Percentiles rank a stretch among this genome's conserved stretches.
Evolutionary conservation across 2,797 vertebrate species (phyloP).

Genomic region (Cirrhinus molitorella): DNA sequence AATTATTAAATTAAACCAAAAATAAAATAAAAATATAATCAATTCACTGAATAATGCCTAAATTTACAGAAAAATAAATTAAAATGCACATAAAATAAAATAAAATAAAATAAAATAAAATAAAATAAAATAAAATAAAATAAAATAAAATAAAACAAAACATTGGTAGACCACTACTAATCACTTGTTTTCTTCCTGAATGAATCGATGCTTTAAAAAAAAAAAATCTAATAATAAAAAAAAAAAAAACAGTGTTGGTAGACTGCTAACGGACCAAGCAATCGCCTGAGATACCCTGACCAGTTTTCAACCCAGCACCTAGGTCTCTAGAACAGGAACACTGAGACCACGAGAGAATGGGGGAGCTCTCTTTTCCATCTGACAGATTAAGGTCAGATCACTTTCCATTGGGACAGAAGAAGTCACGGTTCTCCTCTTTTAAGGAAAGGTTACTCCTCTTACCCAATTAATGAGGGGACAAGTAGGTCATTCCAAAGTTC

Average conservation of each 20-base stretch:
- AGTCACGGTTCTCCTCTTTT: conserved; percentile 60
- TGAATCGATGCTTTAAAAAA: too few relatives aligned
- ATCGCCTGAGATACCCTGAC: conserved; percentile 32
- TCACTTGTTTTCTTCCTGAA: too few relatives aligned
- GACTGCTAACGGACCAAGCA: not conserved
- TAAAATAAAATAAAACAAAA: too few relatives aligned
- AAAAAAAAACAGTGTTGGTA: too few relatives aligned
- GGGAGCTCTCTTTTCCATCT: conserved; percentile 56
- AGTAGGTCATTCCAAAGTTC: conserved; percentile 62
- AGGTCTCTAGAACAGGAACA: conserved; percentile 54
- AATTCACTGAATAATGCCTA: not conserved
- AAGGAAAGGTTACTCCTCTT: conserved; percentile 62
- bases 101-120: too few relatives aligned
- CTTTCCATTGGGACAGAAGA: conserved; percentile 62
- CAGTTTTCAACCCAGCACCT: conserved; percentile 59
- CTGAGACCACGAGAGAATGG: conserved; percentile 23
- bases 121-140: too few relatives aligned
- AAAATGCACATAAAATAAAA: too few relatives aligned
- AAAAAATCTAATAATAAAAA: too few relatives aligned
- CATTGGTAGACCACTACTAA: too few relatives aligned
- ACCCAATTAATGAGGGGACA: conserved; percentile 66
- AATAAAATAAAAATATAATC: not conserved
- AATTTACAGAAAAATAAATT: too few relatives aligned
- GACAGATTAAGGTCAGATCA: conserved; percentile 67
- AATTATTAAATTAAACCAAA: not conserved